A percentile compares a stretch with the other conserved stretches of the same genome.
phyloP scores from a whole-genome alignment of 2,888 invertebrate species.

The Tridacna gigas region DNA sequence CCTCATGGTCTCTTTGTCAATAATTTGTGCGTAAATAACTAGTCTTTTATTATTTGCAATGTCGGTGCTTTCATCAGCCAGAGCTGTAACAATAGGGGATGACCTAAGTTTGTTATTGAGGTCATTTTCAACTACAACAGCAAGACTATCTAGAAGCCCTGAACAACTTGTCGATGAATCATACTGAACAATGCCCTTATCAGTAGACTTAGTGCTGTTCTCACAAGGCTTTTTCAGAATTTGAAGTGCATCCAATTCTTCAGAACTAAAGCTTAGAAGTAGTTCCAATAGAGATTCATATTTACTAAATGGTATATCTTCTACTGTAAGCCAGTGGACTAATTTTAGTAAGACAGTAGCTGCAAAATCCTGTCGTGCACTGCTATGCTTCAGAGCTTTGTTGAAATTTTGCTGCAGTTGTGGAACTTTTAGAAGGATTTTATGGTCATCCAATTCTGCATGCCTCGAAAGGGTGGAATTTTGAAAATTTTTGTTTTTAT shows the following conservation, averaged over 20 bases:
- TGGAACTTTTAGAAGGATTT: no score
- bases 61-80: conserved; percentile 57
- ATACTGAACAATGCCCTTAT: conserved; percentile 31
- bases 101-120: conserved; percentile 6
- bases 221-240: conserved; percentile 6
- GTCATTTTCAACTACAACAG: conserved; percentile 12
- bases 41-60: conserved; percentile 47
- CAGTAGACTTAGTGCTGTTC: background rate
- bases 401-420: no score
- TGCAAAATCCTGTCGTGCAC: no score
- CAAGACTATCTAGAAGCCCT: conserved; percentile 37
- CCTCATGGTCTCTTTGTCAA: conserved; percentile 27
- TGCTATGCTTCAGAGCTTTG: no score
- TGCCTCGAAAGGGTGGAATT: no score
- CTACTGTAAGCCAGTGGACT: no score
- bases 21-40: conserved; percentile 49
- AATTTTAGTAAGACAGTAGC: no score
- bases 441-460: no score
- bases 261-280: no score
- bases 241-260: conserved; percentile 10
- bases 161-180: conserved; percentile 24
- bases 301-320: no score
- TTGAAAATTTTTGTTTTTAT: no score
- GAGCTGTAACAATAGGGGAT: conserved; percentile 35
- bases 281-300: no score